Conservation (phyloP, 2,888 invertebrate species). For the Fissipunctia ypsillon region DNA sequence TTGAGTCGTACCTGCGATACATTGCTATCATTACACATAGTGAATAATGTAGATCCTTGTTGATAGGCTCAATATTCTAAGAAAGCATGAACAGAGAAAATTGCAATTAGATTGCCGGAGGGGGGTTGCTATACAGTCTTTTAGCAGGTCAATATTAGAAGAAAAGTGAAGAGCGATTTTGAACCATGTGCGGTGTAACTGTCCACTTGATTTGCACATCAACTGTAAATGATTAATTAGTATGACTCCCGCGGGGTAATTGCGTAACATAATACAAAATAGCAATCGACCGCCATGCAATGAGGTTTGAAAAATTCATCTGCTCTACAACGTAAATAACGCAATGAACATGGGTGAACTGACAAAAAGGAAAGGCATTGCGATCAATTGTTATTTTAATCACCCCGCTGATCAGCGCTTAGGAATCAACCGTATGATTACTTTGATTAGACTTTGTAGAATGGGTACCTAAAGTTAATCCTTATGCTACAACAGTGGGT, state of each 20-base stretch:
- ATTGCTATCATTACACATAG: constrained; percentile 9
- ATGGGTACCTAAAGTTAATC: neutral
- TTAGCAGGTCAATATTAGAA: neutral
- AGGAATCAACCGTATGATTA: neutral
- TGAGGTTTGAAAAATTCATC: neutral
- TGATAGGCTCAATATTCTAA: neutral
- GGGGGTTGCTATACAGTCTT: neutral
- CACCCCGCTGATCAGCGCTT: neutral
- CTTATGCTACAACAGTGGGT: neutral
- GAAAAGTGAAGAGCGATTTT: neutral
- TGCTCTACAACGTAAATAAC: neutral
- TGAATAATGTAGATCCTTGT: neutral
- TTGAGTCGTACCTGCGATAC: constrained; percentile 82
- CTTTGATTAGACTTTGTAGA: neutral
- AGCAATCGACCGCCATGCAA: no score
- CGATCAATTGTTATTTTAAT: neutral
- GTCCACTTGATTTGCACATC: neutral
- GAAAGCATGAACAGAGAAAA: neutral
- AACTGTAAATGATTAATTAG: neutral
- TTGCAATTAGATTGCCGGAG: neutral
- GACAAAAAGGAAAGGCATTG: neutral
- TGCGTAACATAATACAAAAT: no score
- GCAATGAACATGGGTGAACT: neutral
- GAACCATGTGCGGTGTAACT: neutral
- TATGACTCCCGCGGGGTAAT: neutral